phyloP scores from a whole-genome alignment of 2,113 vertebrate genomes.

The Tyrannus savana region DNA sequence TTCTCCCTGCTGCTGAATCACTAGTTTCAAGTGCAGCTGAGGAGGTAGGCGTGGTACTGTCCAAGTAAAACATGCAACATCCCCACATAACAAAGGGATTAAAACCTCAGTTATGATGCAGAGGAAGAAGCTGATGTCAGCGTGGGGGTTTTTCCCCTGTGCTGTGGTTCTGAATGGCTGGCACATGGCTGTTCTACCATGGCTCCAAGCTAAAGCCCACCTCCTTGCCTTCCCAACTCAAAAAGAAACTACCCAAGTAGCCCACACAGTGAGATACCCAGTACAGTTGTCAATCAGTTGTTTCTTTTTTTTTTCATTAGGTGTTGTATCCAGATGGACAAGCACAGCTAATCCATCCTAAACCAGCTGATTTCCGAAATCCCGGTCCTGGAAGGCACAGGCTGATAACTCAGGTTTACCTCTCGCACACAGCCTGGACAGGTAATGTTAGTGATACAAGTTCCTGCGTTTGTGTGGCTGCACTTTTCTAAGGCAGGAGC shows the following conservation, averaged over 20 bases:
- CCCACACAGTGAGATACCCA: rapidly evolving
- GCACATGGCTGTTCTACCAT: rapidly evolving
- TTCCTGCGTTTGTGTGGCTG: neutral
- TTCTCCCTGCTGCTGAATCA: neutral
- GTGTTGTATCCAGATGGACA: conserved; percentile 96
- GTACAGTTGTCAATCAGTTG: neutral
- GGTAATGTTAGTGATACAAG: conserved; percentile 58
- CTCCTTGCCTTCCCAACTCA: neutral
- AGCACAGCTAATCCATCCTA: conserved; percentile 94
- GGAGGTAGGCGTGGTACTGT: neutral
- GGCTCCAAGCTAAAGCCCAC: neutral
- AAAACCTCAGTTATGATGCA: neutral
- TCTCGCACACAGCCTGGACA: conserved; percentile 96
- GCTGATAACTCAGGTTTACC: conserved; percentile 96
- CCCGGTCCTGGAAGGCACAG: conserved; percentile 90
- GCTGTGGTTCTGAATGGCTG: neutral
- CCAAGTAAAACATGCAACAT: neutral
- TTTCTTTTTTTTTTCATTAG: conserved; percentile 52
- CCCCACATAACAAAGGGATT: neutral
- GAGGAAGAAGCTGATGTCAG: neutral
- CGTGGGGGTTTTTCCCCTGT: neutral
- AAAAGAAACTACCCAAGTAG: neutral
- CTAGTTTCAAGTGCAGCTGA: neutral
- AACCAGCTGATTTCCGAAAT: conserved; percentile 93
- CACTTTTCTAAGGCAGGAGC: rapidly evolving